Evolutionary conservation across 2,113 vertebrate species (phyloP).

Genomic region (Melanostigma gelatinosum): DNA sequence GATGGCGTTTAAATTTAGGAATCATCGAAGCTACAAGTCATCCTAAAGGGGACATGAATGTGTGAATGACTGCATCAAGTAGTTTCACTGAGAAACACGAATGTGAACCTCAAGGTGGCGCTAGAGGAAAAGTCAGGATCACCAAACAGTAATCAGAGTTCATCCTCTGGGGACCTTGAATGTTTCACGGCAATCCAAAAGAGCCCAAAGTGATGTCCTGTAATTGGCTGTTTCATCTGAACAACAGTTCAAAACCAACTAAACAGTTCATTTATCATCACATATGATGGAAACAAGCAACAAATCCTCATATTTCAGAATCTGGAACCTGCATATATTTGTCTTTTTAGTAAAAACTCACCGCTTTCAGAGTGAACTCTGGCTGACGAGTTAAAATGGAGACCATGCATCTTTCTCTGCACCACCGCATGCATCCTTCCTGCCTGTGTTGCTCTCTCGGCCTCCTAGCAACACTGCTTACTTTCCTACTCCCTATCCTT

Average conservation of each 20-base stretch:
- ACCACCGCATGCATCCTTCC: constrained; percentile 21
- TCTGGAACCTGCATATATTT: neutral
- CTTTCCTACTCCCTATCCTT: neutral
- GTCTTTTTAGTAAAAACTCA: neutral
- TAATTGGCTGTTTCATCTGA: too few species aligned
- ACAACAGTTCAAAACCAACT: neutral
- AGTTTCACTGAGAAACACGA: too few species aligned
- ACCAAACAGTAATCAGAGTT: too few species aligned
- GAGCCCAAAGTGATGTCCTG: too few species aligned
- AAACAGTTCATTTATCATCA: neutral
- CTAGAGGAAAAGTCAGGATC: too few species aligned
- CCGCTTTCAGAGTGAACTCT: neutral
- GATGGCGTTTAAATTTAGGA: too few species aligned
- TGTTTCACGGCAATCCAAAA: too few species aligned
- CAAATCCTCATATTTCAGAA: neutral
- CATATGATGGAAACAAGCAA: neutral
- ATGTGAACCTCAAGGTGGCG: too few species aligned
- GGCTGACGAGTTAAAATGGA: neutral
- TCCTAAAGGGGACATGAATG: too few species aligned
- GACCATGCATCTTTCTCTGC: neutral
- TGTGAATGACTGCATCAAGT: too few species aligned
- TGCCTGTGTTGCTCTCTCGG: constrained; percentile 57
- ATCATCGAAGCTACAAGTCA: too few species aligned
- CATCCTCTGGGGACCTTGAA: too few species aligned
- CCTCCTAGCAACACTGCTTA: constrained; percentile 75